phyloP scores from a whole-genome alignment of 1,140 invertebrate genomes.

The Heliconius nattereri region DNA sequence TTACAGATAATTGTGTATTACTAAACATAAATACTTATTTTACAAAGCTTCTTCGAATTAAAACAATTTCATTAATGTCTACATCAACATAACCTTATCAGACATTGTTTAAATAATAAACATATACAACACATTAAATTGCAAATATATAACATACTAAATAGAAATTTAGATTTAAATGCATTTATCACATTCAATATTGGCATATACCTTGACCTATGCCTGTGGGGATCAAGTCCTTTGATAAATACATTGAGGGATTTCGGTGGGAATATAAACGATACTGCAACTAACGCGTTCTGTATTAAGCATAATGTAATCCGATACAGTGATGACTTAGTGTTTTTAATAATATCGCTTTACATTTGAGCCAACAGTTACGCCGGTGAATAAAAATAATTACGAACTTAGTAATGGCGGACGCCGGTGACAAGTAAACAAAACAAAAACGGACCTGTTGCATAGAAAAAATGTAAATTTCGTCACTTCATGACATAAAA shows the following conservation, averaged over 20 bases:
- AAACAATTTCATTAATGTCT: background rate
- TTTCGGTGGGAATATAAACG: constrained; percentile 24
- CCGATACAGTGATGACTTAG: constrained; percentile 29
- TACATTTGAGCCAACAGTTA: constrained; percentile 27
- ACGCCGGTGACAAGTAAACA: constrained; percentile 81
- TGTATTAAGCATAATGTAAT: constrained; percentile 23
- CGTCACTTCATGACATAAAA: constrained; percentile 74
- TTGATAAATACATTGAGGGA: constrained; percentile 22
- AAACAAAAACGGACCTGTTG: constrained; percentile 80
- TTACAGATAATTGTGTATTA: background rate
- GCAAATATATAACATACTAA: background rate
- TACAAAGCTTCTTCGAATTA: background rate
- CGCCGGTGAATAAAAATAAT: constrained; percentile 66
- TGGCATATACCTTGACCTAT: constrained; percentile 14
- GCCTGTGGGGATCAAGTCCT: constrained; percentile 22
- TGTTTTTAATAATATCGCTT: constrained; percentile 18
- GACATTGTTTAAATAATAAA: constrained; percentile 5
- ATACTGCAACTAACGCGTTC: constrained; percentile 12
- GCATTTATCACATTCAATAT: constrained; percentile 3
- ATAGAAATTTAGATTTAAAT: constrained; percentile 14
- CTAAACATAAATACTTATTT: background rate
- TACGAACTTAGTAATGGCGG: constrained; percentile 75
- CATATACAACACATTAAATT: background rate
- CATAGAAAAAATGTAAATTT: constrained; percentile 61
- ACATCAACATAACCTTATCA: constrained; percentile 12